Base-by-base conservation (phyloP, 2,888 invertebrate species). In the Ochropleura leucogaster region DNA sequence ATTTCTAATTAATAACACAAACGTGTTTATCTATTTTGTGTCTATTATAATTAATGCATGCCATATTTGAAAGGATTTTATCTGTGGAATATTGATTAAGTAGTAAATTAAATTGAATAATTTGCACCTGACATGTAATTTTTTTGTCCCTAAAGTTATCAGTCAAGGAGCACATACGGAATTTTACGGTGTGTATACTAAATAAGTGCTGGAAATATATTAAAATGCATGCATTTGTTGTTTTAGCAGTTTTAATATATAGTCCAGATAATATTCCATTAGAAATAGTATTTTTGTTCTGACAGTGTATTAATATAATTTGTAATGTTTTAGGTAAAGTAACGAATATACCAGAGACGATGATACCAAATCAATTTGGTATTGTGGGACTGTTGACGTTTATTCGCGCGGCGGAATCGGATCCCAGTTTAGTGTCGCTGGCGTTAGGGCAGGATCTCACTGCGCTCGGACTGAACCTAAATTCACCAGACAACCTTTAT, bases 361-460 rank as follows among this genome's bases (percentile, higher is more conserved):
- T 99, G 99, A 99, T 99, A 86, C 98, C 98, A 90, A 99, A 99
- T 97, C 99, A 99, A 97, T 99, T 99, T 95, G 99, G 99, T 89
- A 99, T 99, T 97, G 99, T 99, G 87, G 99, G 99, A 66, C 97
- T 99, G 89, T 97, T 99, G 95, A 99, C 99, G 88, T 99, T 99
- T 96, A 99, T 99, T 89, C 97, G 99, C 93, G 99, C 99, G 84
- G 99, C 99, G 82, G 99, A 99, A 96, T 98, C 99, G 76, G 99
- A 99, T 96, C 99, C 99, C 72, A 99, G 99, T 95, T 97, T 99
- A 91, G 99, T 99, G 87, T 99, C 99, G 78, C 96, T 99, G 93
- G 99, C 99, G 79, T 97, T 99, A 91, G 99, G 99, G 84, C 99
- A 99, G 96, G 99, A 99, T 96, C 97, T 99, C 92, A 99, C 99